Evolutionary conservation across 2,888 invertebrate genomes (phyloP), one percentile per base, ranked within the genome.

Genomic region (Dynastes grantii): DNA sequence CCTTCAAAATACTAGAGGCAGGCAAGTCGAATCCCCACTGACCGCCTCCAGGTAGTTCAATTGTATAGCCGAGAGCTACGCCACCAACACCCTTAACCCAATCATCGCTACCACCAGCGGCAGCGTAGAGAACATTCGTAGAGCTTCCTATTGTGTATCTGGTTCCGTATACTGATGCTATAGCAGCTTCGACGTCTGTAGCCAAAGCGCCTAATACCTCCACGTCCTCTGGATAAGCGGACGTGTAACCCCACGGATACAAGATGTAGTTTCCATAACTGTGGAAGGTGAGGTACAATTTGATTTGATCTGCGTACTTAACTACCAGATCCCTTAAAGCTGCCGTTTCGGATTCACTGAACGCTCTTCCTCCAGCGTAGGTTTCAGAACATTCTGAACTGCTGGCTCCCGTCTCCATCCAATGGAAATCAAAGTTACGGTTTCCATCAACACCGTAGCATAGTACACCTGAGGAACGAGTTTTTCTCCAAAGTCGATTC

Each of bases 241-340:
- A 89, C 32, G 92, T 91, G 81, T 90, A 93, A 1, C 93, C 94
- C 93, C 93, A 94, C 0, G 93, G 92, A 84, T 94, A 93, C 2
- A 94, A 85, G 49, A 94, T 87, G 86, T 92, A 92, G 81, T 92
- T 90, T n/a, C 95, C 95, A 84, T 91, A 95, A 11, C 95, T 93
- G 85, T 96, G 96, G 81, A 95, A 89, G 0, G 94, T 92, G 11
- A 95, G 85, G 85, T 94, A 96, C 80, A 94, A 88, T 71, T 92
- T 90, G 32, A 92, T 89, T 16, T 90, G 88, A 9, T 87, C 84
- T 0, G 90, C 88, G 37, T 80, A 55, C 94, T 0, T 90, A 87
- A 86, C 95, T 94, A 0, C 94, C 94, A 87, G 94, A 93, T 2
- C 93, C 85, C 0, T 84, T 82, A 32, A 89, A 87, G 0, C 80